Evolutionary conservation across 92 coral and sea anemone genomes (phyloP).

Genomic region (Desmophyllum pertusum): DNA sequence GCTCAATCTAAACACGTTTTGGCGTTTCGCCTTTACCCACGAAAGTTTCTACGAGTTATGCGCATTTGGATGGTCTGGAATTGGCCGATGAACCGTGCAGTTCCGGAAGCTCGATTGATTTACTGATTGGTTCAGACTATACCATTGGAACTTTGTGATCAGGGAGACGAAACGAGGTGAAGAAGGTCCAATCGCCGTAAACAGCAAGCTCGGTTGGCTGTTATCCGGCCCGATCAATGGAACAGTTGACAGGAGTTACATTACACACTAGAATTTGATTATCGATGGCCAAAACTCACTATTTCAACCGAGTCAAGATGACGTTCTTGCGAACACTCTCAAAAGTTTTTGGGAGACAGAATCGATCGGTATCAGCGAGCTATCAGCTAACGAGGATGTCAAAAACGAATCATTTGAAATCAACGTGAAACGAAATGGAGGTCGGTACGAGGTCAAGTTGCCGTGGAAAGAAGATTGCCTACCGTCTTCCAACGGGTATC

Average conservation of each 20-base stretch:
- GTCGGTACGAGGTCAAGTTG: conserved; percentile 57
- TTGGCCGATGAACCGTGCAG: conserved; percentile 18
- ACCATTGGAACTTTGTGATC: conserved; percentile 24
- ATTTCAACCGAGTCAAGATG: conserved; percentile 31
- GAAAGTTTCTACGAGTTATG: conserved; percentile 14
- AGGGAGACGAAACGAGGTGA: conserved; percentile 23
- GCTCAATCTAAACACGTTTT: no score
- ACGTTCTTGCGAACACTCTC: conserved; percentile 21
- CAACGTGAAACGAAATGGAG: conserved; percentile 36
- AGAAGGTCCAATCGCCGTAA: conserved; percentile 22
- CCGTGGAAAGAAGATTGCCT: conserved; percentile 64
- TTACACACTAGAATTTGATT: conserved; percentile 16
- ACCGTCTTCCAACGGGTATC: conserved; percentile 43
- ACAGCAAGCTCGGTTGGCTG: conserved; percentile 14
- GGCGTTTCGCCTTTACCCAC: conserved; percentile 27
- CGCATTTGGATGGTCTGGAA: conserved; percentile 27
- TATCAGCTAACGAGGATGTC: not conserved
- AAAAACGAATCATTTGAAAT: conserved; percentile 19
- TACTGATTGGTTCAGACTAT: conserved; percentile 24
- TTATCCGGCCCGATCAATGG: conserved; percentile 33
- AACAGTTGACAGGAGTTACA: conserved; percentile 1
- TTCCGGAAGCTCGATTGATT: conserved; percentile 16
- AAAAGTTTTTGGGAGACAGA: conserved; percentile 49
- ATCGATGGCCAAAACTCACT: conserved; percentile 11
- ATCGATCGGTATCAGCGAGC: conserved; percentile 25